These are phyloP conservation scores for Andricus quercusramuli DNA, from an alignment of 2,888 invertebrate species.

Conservation along the genomic window DNA sequence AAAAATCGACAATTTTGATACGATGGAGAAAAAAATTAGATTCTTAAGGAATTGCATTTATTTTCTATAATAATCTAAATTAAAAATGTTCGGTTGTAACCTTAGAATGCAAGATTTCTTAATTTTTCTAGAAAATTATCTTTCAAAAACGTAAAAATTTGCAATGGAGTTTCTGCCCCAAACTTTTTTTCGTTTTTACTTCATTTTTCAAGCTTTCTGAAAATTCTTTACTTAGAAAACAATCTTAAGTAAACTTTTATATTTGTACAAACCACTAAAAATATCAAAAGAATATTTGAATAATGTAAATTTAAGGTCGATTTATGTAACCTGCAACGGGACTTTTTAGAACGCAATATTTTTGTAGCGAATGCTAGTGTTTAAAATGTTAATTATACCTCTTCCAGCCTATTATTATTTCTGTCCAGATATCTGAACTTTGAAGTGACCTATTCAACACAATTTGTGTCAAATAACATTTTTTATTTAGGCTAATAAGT, in stretches of 20 bases:
- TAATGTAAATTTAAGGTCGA: conserved; percentile 39
- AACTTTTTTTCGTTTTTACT: not conserved
- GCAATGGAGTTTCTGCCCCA: not conserved
- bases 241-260: not conserved
- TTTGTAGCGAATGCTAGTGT: not conserved
- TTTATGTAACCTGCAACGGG: conserved; percentile 25
- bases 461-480: not conserved
- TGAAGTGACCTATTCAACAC: not conserved
- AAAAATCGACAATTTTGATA: not conserved
- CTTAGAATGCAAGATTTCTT: not conserved
- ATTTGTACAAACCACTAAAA: not conserved
- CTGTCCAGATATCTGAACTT: not conserved
- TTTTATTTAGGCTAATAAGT: too few species aligned
- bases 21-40: not conserved
- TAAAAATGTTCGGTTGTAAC: conserved; percentile 15
- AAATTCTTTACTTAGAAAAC: not conserved
- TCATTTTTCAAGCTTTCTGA: not conserved
- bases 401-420: not conserved
- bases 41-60: not conserved
- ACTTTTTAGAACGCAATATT: conserved; percentile 21
- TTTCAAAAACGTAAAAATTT: not conserved
- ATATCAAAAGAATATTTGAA: conserved; percentile 38
- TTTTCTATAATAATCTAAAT: conserved; percentile 6
- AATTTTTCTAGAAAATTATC: not conserved
- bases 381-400: conserved; percentile 19